Evolutionary conservation across 2,797 vertebrate genomes (phyloP).

Genomic region (Phylloscopus collybita): DNA sequence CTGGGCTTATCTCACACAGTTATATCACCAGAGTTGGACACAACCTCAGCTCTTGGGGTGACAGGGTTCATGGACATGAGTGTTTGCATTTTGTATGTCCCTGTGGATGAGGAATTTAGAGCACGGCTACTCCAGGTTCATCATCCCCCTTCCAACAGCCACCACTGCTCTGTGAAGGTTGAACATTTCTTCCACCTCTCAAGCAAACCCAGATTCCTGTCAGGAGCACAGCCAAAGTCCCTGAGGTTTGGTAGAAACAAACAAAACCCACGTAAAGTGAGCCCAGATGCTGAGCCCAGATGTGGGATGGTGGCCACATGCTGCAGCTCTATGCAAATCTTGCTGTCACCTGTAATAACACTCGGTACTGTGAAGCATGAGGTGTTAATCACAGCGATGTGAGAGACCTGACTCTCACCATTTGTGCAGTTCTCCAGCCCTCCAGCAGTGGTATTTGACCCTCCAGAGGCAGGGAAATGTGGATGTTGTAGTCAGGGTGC

Average conservation of each 20-base stretch:
- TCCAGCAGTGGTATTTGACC: neutral
- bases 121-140: neutral
- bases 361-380: neutral
- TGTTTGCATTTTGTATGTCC: neutral
- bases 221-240: neutral
- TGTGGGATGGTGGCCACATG: neutral
- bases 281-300: neutral
- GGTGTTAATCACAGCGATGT: neutral
- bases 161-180: neutral
- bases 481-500: neutral
- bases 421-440: neutral
- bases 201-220: neutral
- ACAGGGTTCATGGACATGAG: fast-evolving
- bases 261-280: neutral
- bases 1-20: neutral
- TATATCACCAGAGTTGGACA: neutral
- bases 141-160: neutral
- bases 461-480: neutral
- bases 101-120: neutral
- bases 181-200: neutral
- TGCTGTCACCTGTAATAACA: neutral
- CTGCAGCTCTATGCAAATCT: neutral
- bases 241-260: neutral
- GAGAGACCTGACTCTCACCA: neutral
- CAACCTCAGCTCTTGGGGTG: neutral